These are phyloP conservation scores for Apogon hyalosoma DNA, from an alignment of 2,797 vertebrate species.

Conservation along the genomic window DNA sequence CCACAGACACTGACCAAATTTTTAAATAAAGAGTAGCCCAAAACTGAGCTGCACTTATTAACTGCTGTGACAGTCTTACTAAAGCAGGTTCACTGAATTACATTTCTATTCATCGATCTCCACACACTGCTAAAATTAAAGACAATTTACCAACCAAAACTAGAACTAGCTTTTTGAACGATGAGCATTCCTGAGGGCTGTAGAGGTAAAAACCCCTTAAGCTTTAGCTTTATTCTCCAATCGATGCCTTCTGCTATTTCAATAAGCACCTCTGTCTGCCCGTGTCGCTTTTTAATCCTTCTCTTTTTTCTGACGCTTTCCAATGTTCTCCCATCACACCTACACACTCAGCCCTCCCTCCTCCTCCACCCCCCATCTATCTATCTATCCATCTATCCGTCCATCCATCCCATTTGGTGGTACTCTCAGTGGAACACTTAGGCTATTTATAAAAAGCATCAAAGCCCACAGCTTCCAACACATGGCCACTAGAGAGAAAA, in stretches of 20 bases:
- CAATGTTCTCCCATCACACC: slow-evolving; percentile 66
- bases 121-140: too few species aligned
- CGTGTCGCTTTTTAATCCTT: slow-evolving; percentile 53
- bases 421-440: slow-evolving; percentile 77
- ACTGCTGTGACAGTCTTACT: background rate
- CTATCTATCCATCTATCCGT: slow-evolving; percentile 43
- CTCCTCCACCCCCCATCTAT: slow-evolving; percentile 32
- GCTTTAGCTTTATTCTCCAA: background rate
- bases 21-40: background rate
- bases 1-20: background rate
- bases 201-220: background rate
- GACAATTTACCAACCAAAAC: background rate
- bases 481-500: slow-evolving; percentile 54
- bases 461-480: slow-evolving; percentile 77
- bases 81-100: background rate
- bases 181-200: background rate
- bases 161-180: background rate
- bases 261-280: slow-evolving; percentile 32
- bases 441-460: slow-evolving; percentile 81
- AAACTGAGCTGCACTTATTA: background rate
- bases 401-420: slow-evolving; percentile 72
- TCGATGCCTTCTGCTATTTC: slow-evolving; percentile 23
- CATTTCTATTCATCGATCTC: background rate
- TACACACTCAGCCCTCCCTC: slow-evolving; percentile 50
- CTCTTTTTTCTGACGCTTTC: slow-evolving; percentile 40